Base-by-base conservation (phyloP, 2,797 vertebrate species). In the Coreius guichenoti region DNA sequence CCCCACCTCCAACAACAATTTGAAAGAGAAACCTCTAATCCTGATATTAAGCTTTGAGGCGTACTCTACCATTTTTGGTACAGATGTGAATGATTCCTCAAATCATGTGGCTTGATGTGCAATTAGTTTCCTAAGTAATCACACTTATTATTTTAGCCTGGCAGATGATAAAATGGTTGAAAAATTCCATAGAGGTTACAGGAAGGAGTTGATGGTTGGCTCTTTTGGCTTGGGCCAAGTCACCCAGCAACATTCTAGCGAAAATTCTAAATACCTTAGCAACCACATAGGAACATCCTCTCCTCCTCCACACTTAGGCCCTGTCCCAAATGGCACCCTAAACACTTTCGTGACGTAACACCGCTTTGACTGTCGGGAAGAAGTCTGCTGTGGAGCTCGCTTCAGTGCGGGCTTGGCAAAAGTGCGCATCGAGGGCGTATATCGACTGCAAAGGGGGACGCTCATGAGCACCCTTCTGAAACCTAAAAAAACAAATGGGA, bases 301-400 rank as follows among this genome's bases (percentile, higher is more conserved):
- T 36, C n/a, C 68, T 33, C 76, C 1, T 54, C n/a, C 2, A 67
- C 9, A 94, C 98, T 97, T 39, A 39, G 36, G 36, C 36, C 8
- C 36, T 39, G 7, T 39, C 36, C 36, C 36, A 39, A 39, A 39
- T 39, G 36, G 36, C 36, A 39, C 36, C 7, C 8, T 39, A 39
- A 39, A 39, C 36, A 39, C 7, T 39, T 39, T 39, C 8, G 36
- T 39, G 36, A 8, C 36, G 36, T 39, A 39, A 39, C 36, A 8
- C 36, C 36, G 36, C 36, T 39, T 39, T 39, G 7, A 39, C 36
- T 39, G 7, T 39, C 7, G 8, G 36, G 7, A 39, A 39, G 36
- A 9, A 43, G 39, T 43, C 39, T 43, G 39, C 39, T 43, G 39
- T 43, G 9, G 39, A 11, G 39, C 39, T 9, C 8, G 2, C 36